These are phyloP conservation scores for Pseudochaenichthys georgianus DNA, from an alignment of 2,797 vertebrate species.

Conservation along the genomic window DNA sequence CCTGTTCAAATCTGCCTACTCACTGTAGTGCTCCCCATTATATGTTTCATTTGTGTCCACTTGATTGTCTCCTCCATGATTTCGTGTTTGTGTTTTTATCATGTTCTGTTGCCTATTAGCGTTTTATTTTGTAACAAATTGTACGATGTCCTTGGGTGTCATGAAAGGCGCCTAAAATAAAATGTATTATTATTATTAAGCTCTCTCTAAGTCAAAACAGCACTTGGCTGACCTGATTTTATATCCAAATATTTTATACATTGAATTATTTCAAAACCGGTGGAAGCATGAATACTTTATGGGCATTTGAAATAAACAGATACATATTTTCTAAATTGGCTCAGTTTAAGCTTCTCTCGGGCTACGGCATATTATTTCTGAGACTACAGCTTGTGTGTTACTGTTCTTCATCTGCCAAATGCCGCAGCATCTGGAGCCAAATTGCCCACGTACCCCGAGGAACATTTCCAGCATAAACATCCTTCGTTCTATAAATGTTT, in stretches of 20 bases:
- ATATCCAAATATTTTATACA: constrained; percentile 20
- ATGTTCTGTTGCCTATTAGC: too few relatives aligned
- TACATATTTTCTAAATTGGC: constrained; percentile 64
- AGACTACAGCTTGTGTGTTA: constrained; percentile 48
- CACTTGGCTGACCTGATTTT: constrained; percentile 46
- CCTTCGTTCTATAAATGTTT: constrained; percentile 56
- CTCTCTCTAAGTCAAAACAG: background rate
- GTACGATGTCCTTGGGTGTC: too few relatives aligned
- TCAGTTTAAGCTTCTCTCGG: constrained; percentile 47
- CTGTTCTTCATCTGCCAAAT: constrained; percentile 78
- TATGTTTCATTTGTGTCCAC: too few relatives aligned
- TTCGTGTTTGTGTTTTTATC: too few relatives aligned
- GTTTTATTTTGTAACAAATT: too few relatives aligned
- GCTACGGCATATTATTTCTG: constrained; percentile 67
- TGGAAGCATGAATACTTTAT: constrained; percentile 41
- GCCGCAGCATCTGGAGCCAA: constrained; percentile 79
- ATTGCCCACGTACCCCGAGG: constrained; percentile 65
- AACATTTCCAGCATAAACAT: constrained; percentile 69
- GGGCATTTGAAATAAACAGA: constrained; percentile 45
- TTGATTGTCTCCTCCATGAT: too few relatives aligned
- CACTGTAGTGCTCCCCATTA: too few relatives aligned
- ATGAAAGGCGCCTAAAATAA: background rate
- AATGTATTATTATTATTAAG: background rate
- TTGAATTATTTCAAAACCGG: constrained; percentile 36
- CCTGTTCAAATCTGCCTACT: too few relatives aligned